These are phyloP conservation scores for Catostomus latipinnis DNA, from an alignment of 2,797 vertebrate genomes.

Conservation along the genomic window DNA sequence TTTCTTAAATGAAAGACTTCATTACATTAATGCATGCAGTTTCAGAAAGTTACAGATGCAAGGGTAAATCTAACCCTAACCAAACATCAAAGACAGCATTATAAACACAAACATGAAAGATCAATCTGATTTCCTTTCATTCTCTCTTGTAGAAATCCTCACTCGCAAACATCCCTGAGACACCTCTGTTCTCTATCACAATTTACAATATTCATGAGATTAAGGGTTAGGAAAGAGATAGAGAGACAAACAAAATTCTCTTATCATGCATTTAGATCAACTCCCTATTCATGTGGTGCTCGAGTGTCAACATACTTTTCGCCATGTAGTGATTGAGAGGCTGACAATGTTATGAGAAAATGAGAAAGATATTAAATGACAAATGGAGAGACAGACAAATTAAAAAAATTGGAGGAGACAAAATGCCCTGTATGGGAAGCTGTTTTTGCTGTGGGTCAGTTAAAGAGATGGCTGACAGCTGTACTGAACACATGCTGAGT, in stretches of 20 bases:
- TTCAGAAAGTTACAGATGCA: neutral
- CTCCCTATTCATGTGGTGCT: too few species aligned
- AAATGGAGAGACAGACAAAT: neutral
- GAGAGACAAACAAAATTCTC: too few species aligned
- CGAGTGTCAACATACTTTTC: too few species aligned
- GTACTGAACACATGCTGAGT: conserved; percentile 7
- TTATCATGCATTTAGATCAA: too few species aligned
- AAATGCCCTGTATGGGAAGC: conserved; percentile 3
- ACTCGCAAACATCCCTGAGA: neutral
- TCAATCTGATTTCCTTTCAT: conserved; percentile 12
- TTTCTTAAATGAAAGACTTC: conserved; percentile 3
- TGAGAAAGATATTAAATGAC: neutral
- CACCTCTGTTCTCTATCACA: conserved; percentile 34
- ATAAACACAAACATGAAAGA: conserved; percentile 30
- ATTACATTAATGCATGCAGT: neutral
- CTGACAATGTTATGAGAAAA: neutral
- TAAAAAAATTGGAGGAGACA: neutral
- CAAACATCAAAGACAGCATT: conserved; percentile 14
- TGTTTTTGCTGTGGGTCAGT: conserved; percentile 27
- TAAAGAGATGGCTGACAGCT: conserved; percentile 16
- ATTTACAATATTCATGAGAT: conserved; percentile 41
- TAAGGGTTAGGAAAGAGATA: too few species aligned
- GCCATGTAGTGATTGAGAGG: neutral
- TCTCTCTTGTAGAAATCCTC: neutral
- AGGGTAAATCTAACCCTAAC: conserved; percentile 7